These are phyloP conservation scores for Lipotes vexillifer DNA, from an alignment of 2,113 vertebrate genomes.

Conservation along the genomic window DNA sequence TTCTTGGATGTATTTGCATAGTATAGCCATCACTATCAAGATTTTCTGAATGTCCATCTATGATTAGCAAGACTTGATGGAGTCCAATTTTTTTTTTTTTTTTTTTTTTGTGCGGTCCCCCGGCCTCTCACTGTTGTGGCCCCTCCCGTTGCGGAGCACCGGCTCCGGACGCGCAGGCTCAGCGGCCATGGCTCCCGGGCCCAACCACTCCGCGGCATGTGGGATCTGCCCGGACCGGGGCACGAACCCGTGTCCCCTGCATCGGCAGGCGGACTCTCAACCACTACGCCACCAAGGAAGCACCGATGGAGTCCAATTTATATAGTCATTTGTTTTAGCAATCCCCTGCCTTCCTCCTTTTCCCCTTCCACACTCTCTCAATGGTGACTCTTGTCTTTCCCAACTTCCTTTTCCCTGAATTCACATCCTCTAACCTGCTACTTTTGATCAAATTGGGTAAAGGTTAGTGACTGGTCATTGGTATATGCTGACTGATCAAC, in stretches of 20 bases:
- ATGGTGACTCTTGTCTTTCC: neutral
- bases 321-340: neutral
- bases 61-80: neutral
- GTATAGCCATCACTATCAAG: neutral
- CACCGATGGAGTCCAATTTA: neutral
- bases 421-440: neutral
- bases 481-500: neutral
- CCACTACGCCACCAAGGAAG: too few relatives aligned
- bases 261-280: too few relatives aligned
- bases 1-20: neutral
- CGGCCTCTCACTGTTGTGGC: too few relatives aligned
- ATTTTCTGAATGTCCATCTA: neutral
- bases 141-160: too few relatives aligned
- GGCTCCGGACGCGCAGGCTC: too few relatives aligned
- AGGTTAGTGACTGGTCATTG: neutral
- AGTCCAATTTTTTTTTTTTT: too few relatives aligned
- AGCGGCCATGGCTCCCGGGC: too few relatives aligned
- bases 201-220: too few relatives aligned
- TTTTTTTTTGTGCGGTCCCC: fast-evolving
- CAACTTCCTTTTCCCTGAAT: neutral
- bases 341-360: neutral
- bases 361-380: neutral
- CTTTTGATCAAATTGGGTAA: neutral
- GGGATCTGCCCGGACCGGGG: too few relatives aligned
- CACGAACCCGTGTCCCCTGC: too few relatives aligned